Percentiles rank a stretch among this genome's conserved stretches.
These are phyloP conservation scores for Apis dorsata DNA, from an alignment of 1,140 invertebrate genomes.

Conservation along the genomic window DNA sequence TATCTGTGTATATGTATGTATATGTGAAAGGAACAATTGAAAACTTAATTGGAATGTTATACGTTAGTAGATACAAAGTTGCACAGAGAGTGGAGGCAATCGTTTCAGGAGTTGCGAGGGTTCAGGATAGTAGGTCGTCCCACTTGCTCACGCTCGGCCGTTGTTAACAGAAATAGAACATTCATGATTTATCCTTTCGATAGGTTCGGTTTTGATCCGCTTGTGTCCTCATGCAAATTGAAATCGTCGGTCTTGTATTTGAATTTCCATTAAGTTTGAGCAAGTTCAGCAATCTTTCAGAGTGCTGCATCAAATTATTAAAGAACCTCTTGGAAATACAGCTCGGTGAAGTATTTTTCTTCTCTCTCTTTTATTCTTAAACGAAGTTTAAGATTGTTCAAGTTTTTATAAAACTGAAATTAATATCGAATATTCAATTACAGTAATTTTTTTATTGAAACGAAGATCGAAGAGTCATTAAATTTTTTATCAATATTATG, in stretches of 20 bases:
- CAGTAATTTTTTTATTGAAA: too few species aligned
- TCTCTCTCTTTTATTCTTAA: too few species aligned
- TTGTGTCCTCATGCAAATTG: conserved; percentile 37
- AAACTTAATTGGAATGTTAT: conserved; percentile 37
- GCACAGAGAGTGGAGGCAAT: conserved; percentile 1
- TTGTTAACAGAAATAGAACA: conserved; percentile 46
- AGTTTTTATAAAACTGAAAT: not conserved
- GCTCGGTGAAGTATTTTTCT: not conserved
- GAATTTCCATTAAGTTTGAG: conserved; percentile 11
- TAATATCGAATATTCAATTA: not conserved
- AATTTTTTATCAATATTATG: too few species aligned
- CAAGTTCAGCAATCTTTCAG: not conserved
- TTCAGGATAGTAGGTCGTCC: conserved; percentile 24
- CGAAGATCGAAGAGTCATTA: too few species aligned
- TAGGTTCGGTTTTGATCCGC: not conserved
- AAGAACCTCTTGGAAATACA: not conserved
- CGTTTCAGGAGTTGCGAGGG: conserved; percentile 12
- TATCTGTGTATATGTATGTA: too few species aligned
- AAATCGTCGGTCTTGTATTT: conserved; percentile 6
- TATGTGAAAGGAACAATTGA: not conserved
- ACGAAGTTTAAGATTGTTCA: not conserved
- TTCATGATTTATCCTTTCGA: conserved; percentile 41
- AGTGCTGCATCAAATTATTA: not conserved
- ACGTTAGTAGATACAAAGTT: conserved; percentile 18
- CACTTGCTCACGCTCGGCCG: conserved; percentile 28